A percentile compares a stretch with the other conserved stretches of the same genome.
Evolutionary conservation across 2,113 vertebrate species (phyloP).

Genomic region (Machaerirhynchus nigripectus): DNA sequence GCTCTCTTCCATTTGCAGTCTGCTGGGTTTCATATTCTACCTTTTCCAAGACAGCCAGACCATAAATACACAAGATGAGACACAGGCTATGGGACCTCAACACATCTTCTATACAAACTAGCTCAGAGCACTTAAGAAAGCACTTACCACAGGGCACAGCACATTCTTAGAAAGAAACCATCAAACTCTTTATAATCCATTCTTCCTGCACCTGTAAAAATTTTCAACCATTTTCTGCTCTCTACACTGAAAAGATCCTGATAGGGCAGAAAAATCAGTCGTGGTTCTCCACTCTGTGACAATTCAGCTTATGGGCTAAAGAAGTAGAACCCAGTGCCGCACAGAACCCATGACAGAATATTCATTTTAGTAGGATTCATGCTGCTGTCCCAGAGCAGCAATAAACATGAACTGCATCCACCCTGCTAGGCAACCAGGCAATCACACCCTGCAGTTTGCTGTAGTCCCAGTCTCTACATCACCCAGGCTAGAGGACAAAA

Average conservation of each 20-base stretch:
- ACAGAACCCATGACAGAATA: not conserved
- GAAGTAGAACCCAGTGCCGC: not conserved
- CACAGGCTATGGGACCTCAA: not conserved
- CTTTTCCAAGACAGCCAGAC: not conserved
- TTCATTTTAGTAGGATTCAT: not conserved
- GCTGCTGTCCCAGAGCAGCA: not conserved
- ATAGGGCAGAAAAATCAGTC: not conserved
- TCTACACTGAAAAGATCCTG: not conserved
- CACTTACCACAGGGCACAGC: not conserved
- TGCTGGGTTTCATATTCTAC: not conserved
- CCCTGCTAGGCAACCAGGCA: not conserved
- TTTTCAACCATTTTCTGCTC: not conserved
- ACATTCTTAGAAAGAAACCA: not conserved
- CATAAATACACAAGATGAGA: not conserved
- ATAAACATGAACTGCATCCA: not conserved
- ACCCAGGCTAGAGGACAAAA: not conserved
- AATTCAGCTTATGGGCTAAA: not conserved
- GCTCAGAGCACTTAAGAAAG: not conserved
- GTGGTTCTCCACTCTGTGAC: not conserved
- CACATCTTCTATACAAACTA: not conserved
- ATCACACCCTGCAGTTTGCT: rapidly evolving
- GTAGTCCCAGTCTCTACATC: not conserved
- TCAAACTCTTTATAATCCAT: not conserved
- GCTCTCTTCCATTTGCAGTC: not conserved
- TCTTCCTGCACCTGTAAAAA: not conserved